These are phyloP conservation scores for Monomorium pharaonis DNA, from an alignment of 1,140 invertebrate species.

Conservation along the genomic window DNA sequence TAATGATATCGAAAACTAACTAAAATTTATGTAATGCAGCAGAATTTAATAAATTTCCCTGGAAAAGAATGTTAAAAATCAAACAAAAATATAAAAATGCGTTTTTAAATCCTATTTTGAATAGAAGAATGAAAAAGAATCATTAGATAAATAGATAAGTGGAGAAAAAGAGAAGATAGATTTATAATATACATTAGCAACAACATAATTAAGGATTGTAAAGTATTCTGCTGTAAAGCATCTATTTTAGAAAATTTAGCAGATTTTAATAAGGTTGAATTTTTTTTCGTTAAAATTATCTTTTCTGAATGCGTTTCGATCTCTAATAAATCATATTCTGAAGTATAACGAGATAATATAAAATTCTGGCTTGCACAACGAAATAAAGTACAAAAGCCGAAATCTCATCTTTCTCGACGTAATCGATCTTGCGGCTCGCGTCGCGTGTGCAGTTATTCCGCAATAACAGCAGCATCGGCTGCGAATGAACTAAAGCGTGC, in stretches of 20 bases:
- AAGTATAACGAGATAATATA: neutral
- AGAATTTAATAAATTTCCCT: neutral
- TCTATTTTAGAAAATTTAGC: neutral
- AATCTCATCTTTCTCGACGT: slow-evolving; percentile 16
- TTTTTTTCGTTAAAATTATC: neutral
- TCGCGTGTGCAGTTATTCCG: slow-evolving; percentile 30
- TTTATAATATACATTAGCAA: too few species aligned
- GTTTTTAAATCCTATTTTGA: neutral
- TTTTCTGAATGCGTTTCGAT: neutral
- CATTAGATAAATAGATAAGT: neutral
- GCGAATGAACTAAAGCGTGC: slow-evolving; percentile 24
- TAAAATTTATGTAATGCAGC: neutral
- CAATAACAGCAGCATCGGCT: slow-evolving; percentile 7
- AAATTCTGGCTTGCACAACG: neutral
- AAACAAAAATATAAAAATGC: neutral
- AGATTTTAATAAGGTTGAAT: neutral
- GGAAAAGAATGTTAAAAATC: neutral
- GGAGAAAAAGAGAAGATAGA: neutral
- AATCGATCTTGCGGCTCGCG: slow-evolving; percentile 12
- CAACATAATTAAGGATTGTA: too few species aligned
- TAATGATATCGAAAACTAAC: neutral
- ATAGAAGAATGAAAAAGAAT: neutral
- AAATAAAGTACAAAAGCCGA: neutral
- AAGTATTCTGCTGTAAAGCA: neutral
- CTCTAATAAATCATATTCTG: neutral